phyloP scores from a whole-genome alignment of 2,113 vertebrate genomes.

The Sula dactylatra region DNA sequence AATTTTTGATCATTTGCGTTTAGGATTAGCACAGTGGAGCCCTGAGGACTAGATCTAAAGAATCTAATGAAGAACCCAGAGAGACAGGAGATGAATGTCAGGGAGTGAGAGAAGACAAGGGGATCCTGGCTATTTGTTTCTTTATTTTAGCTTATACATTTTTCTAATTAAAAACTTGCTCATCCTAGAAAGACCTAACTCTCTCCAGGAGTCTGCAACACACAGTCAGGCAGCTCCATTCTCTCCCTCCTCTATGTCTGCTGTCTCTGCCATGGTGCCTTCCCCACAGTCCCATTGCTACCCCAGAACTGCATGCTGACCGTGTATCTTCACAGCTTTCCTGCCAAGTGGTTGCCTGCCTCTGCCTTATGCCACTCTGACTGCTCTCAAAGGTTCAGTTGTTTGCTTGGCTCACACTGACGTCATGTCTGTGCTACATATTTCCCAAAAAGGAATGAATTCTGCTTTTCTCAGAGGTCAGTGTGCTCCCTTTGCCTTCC shows the following conservation, averaged over 20 bases:
- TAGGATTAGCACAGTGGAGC: not conserved
- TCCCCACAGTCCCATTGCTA: not conserved
- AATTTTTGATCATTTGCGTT: not conserved
- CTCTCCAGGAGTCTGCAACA: not conserved
- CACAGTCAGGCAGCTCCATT: not conserved
- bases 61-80: not conserved
- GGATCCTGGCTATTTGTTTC: not conserved
- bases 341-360: not conserved
- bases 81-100: not conserved
- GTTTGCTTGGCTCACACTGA: not conserved
- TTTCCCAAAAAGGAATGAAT: not conserved
- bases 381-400: not conserved
- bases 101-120: not conserved
- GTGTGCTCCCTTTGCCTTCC: not conserved
- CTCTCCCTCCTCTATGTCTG: not conserved
- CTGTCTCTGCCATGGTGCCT: not conserved
- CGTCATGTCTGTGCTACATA: not conserved
- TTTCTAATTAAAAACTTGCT: not conserved
- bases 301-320: not conserved
- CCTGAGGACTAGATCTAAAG: not conserved
- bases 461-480: not conserved
- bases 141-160: not conserved
- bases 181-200: not conserved
- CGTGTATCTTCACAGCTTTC: not conserved
- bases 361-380: not conserved